Base-by-base conservation (phyloP, 2,113 vertebrate species). In the Brachyhypopomus occidentalis region DNA sequence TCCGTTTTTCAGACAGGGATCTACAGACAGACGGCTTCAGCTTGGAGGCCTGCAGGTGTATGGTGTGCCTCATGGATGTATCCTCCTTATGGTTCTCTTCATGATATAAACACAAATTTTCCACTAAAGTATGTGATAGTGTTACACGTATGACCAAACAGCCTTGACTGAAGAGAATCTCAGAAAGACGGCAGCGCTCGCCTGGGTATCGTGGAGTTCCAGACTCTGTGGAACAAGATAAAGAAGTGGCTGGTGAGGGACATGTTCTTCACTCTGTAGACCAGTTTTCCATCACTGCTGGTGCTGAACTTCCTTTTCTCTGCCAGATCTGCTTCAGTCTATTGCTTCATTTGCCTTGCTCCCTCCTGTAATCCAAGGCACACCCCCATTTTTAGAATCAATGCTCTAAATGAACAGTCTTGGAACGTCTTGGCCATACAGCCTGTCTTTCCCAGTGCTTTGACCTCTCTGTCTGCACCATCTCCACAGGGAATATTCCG, bases 211-310 rank as follows among this genome's bases (percentile, higher is more conserved):
- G 62, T 91, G 77, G 96, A 98, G 86, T 98, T 98, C 77, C 95
- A 96, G 89, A 88, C 95, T 80, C 94, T 98, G 22, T 98, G 97
- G 97, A 96, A 94, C 89, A 97, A 96, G 90, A 94, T 98, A 91
- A 91, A 94, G 78, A 95, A 92, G 80, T 98, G 95, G 96, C 93
- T 93, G 95, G 96, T 98, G 88, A 93, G 93, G 84, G 75, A 30
- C 3, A 22, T 16, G 62, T 16, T 36, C 27, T 41, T 41, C 41
- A 41, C 41, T 41, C 5, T 41, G 41, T 52, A 52, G 45, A 2
- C 45, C 45, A 52, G 12, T 6, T 5, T 48, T 48, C 41, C n/a
- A 5, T 48, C 41, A 6, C 41, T 48, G 1, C 9, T 48, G 41
- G 41, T 48, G 5, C 41, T 48, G 41, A 48, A 48, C 11, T 48